phyloP scores from a whole-genome alignment of 2,113 vertebrate genomes.

The Polypterus senegalus region DNA sequence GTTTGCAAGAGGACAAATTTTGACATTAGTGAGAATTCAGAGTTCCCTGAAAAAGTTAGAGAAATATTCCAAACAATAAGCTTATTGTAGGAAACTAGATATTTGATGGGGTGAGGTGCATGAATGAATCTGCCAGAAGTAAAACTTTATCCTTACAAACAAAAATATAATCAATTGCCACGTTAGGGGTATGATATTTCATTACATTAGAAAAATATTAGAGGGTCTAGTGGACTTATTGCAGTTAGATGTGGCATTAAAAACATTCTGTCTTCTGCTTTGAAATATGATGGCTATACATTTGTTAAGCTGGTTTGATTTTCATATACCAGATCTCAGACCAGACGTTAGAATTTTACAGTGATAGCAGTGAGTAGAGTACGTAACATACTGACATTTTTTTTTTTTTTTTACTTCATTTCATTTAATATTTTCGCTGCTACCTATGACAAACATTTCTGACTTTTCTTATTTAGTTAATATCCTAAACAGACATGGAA shows the following conservation, averaged over 20 bases:
- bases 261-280: conserved; percentile 1
- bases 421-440: too few relatives aligned
- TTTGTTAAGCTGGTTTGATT: conserved; percentile 5
- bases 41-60: conserved; percentile 4
- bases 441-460: too few relatives aligned
- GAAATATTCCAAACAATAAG: conserved; percentile 8
- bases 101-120: not conserved
- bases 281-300: conserved; percentile 7
- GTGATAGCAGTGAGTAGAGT: not conserved
- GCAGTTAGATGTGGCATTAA: conserved; percentile 7
- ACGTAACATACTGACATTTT: not conserved
- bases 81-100: conserved; percentile 16
- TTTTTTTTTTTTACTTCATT: too few relatives aligned
- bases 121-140: conserved; percentile 12
- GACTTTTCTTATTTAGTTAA: too few relatives aligned
- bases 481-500: too few relatives aligned
- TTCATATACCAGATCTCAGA: conserved; percentile 3
- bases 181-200: conserved; percentile 14
- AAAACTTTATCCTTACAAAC: conserved; percentile 11
- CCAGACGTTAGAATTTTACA: not conserved
- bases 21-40: not conserved
- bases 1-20: not conserved
- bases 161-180: conserved; percentile 14
- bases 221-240: conserved; percentile 13
- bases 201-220: conserved; percentile 17